A percentile compares a stretch with the other conserved stretches of the same genome.
Conservation (phyloP, 1,140 invertebrate genomes). For the Thaumatotibia leucotreta region DNA sequence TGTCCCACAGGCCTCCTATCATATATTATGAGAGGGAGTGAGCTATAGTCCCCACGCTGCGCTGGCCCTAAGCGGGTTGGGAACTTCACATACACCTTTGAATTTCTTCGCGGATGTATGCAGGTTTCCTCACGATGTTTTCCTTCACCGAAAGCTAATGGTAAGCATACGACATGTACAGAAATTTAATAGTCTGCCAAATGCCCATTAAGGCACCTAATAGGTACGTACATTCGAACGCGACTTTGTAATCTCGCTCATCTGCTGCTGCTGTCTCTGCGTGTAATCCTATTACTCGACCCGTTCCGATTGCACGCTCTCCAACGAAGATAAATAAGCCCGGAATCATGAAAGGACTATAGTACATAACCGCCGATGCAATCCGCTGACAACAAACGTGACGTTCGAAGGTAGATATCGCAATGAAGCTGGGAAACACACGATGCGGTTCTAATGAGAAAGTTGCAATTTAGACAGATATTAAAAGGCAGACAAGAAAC, state of each 20-base stretch:
- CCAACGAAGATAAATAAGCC: conserved; percentile 30
- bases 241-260: conserved; percentile 10
- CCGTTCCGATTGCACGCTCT: conserved; percentile 13
- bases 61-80: too few relatives aligned
- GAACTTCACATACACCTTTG: too few relatives aligned
- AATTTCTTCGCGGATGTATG: too few relatives aligned
- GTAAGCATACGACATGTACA: background rate
- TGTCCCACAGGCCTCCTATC: too few relatives aligned
- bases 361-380: conserved; percentile 4
- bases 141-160: too few relatives aligned
- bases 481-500: background rate
- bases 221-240: conserved; percentile 18
- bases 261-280: conserved; percentile 3
- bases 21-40: too few relatives aligned
- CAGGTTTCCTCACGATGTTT: too few relatives aligned
- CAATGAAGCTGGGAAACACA: conserved; percentile 21
- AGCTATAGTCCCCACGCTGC: too few relatives aligned
- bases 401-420: conserved; percentile 29
- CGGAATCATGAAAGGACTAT: conserved; percentile 23
- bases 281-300: background rate
- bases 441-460: conserved; percentile 2
- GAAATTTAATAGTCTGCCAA: background rate
- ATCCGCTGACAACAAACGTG: conserved; percentile 27
- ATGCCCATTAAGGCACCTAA: conserved; percentile 23
- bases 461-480: background rate